These are phyloP conservation scores for Brachionus rubens DNA, from an alignment of 1,140 invertebrate species.

Conservation along the genomic window DNA sequence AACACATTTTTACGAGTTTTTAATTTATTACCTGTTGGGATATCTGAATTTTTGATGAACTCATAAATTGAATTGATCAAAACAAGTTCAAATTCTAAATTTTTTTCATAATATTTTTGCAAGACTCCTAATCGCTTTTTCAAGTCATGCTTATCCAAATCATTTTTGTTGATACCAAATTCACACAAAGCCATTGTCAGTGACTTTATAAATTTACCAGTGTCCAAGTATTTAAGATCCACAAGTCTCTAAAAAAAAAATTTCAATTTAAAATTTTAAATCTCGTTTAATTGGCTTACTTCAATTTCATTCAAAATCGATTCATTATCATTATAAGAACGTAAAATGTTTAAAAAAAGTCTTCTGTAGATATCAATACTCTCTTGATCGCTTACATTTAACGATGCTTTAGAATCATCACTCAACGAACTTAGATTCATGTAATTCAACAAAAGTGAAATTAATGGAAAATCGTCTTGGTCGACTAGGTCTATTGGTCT, in stretches of 20 bases:
- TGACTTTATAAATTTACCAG: neutral
- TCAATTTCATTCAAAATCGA: neutral
- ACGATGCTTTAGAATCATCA: neutral
- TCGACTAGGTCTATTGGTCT: conserved; percentile 59
- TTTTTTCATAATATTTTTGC: neutral
- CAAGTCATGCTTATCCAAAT: neutral
- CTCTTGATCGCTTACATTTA: neutral
- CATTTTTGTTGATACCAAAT: neutral
- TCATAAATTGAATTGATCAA: neutral
- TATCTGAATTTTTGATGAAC: neutral
- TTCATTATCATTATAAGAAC: neutral
- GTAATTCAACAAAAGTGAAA: conserved; percentile 53
- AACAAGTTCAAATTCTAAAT: neutral
- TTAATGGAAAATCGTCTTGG: conserved; percentile 54
- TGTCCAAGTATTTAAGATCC: neutral
- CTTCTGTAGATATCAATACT: neutral
- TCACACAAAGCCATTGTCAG: neutral
- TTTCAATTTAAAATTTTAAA: neutral
- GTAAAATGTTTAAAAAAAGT: conserved; percentile 13
- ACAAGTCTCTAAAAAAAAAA: neutral
- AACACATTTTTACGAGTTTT: neutral
- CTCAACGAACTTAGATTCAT: neutral
- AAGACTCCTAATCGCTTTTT: neutral
- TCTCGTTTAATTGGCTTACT: neutral
- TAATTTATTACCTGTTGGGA: neutral